Base-by-base conservation (phyloP, 2,888 invertebrate species). In the Thymelicus acteon region DNA sequence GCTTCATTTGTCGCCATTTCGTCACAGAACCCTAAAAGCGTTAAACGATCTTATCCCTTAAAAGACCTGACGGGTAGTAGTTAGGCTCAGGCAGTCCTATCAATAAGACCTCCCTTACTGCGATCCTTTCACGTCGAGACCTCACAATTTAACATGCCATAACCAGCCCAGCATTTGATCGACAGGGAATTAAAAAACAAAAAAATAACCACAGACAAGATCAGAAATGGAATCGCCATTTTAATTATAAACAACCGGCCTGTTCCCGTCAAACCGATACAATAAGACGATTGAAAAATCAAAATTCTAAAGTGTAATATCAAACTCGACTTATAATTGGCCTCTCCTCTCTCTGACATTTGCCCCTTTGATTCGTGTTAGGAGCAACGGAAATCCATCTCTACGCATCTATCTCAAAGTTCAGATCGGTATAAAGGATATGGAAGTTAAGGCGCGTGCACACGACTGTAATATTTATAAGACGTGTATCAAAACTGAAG, bases 281-380 rank as follows among this genome's bases (percentile, higher is more conserved):
- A 89, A 89, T 84, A 91, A 89, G 86, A 91, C 85, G 86, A 88
- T 90, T 85, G 89, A 91, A 89, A 92, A 91, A 90, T 90, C 90
- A 89, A 90, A 90, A 89, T 84, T 85, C 85, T 86, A 85, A 89
- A 87, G 88, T 88, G 86, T 89, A 88, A 91, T 90, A 91, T 90
- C 90, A 91, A 89, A 91, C 89, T 88, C 83, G 82, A 84, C 83
- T 88, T 90, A 90, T 93, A 93, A 93, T 93, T 93, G 93, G 92
- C 85, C 85, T 86, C 80, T 84, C 78, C 80, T 83, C 83, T 81
- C 78, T 81, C 83, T 86, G 83, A 85, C 87, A 81, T 84, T 82
- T 82, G 80, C 77, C 75, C 79, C 77, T 85, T 84, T 77, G 74
- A 73, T 71, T 60, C 58, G 48, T 31, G 49, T n/a, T 19, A 0